These are phyloP conservation scores for Thecophora atra DNA, from an alignment of 2,888 invertebrate genomes.

Conservation along the genomic window DNA sequence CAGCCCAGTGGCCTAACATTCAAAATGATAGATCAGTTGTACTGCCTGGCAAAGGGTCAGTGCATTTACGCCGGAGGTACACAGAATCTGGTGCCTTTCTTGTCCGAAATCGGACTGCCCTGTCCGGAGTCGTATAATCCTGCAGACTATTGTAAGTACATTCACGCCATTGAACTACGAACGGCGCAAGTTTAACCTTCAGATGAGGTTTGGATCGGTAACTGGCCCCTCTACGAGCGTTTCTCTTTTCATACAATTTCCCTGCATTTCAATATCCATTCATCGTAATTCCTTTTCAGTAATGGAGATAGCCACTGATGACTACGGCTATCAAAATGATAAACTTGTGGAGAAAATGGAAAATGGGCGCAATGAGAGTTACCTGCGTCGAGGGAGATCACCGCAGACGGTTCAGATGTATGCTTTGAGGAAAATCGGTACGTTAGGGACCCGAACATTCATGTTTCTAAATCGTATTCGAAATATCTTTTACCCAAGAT, in stretches of 20 bases:
- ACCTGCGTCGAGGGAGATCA: conserved; percentile 67
- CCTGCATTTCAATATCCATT: neutral
- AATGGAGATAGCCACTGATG: conserved; percentile 83
- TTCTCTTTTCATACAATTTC: neutral
- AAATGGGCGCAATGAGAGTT: conserved; percentile 71
- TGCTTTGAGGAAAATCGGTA: conserved; percentile 64
- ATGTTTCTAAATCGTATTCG: neutral
- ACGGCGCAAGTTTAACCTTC: too few relatives aligned
- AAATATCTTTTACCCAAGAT: conserved; percentile 55
- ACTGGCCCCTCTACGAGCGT: too few relatives aligned
- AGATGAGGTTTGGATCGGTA: too few relatives aligned
- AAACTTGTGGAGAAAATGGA: conserved; percentile 71
- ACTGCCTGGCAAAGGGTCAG: conserved; percentile 81
- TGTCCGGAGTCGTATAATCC: conserved; percentile 93
- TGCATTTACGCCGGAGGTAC: conserved; percentile 85
- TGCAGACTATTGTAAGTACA: conserved; percentile 83
- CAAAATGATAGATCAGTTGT: conserved; percentile 89
- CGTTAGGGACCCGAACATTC: conserved; percentile 31
- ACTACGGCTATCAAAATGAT: conserved; percentile 73
- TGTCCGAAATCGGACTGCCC: conserved; percentile 74
- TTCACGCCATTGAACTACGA: neutral
- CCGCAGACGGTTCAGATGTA: conserved; percentile 62
- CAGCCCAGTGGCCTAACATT: conserved; percentile 89
- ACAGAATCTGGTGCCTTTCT: conserved; percentile 78
- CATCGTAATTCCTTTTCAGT: conserved; percentile 67